phyloP scores from a whole-genome alignment of 2,797 vertebrate genomes.

The Melanotaenia nigrans region DNA sequence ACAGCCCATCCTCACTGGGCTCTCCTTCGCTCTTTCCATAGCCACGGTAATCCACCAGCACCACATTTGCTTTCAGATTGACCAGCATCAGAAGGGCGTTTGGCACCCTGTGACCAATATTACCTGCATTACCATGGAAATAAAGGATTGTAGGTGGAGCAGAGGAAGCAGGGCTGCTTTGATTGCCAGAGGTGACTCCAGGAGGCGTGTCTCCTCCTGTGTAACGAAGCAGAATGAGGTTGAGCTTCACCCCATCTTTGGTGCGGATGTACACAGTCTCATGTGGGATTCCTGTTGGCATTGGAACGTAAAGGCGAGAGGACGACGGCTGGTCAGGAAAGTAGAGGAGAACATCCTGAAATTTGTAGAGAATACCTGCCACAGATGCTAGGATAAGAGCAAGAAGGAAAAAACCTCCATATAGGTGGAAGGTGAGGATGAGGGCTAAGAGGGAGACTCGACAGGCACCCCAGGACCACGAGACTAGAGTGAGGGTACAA shows the following conservation, averaged over 20 bases:
- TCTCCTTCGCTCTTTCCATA: slow-evolving; percentile 98
- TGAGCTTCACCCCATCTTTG: slow-evolving; percentile 95
- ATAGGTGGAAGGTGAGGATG: slow-evolving; percentile 97
- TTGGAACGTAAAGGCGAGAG: slow-evolving; percentile 96
- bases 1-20: slow-evolving; percentile 93
- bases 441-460: slow-evolving; percentile 95
- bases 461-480: slow-evolving; percentile 96
- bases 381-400: slow-evolving; percentile 93
- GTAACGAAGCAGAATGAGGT: slow-evolving; percentile 94
- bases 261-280: slow-evolving; percentile 96
- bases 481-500: slow-evolving; percentile 89
- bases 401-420: slow-evolving; percentile 92
- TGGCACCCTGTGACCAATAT: slow-evolving; percentile 95
- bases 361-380: slow-evolving; percentile 95
- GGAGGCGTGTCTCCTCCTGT: slow-evolving; percentile 86
- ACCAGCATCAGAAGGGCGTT: slow-evolving; percentile 98
- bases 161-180: slow-evolving; percentile 73
- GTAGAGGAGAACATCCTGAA: slow-evolving; percentile 97
- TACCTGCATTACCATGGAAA: slow-evolving; percentile 98
- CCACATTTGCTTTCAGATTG: slow-evolving; percentile 95
- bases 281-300: slow-evolving; percentile 96
- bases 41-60: slow-evolving; percentile 96
- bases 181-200: slow-evolving; percentile 69
- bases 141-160: slow-evolving; percentile 95
- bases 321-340: slow-evolving; percentile 98